Conservation (phyloP, 2,888 invertebrate genomes). For the Drosophila ustulata region DNA sequence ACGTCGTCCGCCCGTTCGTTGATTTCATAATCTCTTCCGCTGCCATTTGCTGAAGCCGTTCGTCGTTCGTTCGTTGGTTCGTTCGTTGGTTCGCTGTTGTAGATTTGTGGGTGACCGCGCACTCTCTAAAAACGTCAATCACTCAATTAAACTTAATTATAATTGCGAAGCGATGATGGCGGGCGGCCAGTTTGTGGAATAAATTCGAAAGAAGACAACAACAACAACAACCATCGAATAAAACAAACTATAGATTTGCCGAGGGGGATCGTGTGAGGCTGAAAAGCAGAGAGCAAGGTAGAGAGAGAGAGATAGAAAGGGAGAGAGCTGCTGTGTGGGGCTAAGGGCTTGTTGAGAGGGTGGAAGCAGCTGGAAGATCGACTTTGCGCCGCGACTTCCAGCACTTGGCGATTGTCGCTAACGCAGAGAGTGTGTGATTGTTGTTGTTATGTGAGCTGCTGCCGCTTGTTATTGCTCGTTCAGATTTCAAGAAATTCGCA, state of each 20-base stretch:
- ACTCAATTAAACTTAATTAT: conserved; percentile 85
- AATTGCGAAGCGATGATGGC: conserved; percentile 82
- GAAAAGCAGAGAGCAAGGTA: no score
- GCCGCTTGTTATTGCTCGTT: conserved; percentile 47
- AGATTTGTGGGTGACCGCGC: conserved; percentile 79
- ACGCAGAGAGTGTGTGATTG: conserved; percentile 10
- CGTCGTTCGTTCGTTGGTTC: conserved; percentile 21
- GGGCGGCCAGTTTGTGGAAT: conserved; percentile 68
- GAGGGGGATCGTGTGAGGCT: conserved; percentile 12
- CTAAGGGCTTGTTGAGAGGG: conserved; percentile 37
- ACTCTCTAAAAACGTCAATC: conserved; percentile 84
- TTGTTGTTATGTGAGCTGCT: conserved; percentile 18
- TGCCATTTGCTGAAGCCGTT: conserved; percentile 48
- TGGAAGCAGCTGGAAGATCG: conserved; percentile 19
- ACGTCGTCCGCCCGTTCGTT: conserved; percentile 55
- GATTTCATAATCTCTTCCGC: conserved; percentile 76
- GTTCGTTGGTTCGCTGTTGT: conserved; percentile 41
- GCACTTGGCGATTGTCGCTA: conserved; percentile 31
- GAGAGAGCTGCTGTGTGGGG: not conserved
- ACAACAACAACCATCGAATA: conserved; percentile 6
- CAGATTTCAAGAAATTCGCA: conserved; percentile 78
- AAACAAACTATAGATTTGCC: conserved; percentile 1
- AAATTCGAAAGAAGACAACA: conserved; percentile 40
- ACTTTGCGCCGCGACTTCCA: conserved; percentile 34
- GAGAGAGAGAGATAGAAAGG: not conserved